A percentile compares a stretch with the other conserved stretches of the same genome.
Conservation (phyloP, 2,888 invertebrate genomes). For the Temnothorax ravouxi region DNA sequence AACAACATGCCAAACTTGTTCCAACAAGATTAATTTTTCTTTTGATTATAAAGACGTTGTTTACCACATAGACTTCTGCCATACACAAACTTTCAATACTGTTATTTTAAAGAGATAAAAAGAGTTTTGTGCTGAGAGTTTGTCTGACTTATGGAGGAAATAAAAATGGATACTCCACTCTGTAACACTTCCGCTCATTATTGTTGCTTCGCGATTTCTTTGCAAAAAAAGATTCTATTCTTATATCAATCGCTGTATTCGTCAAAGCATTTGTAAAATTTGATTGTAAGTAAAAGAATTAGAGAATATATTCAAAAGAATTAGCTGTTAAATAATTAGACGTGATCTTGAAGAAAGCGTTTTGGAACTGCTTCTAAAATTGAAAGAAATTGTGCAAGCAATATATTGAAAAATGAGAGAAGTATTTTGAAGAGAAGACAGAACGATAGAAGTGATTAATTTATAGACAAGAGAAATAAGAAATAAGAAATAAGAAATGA, state of each 20-base stretch:
- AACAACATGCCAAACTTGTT: not conserved
- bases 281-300: not conserved
- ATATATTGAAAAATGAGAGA: not conserved
- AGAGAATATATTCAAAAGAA: not conserved
- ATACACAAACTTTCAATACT: too few relatives aligned
- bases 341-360: not conserved
- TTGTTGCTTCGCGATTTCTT: not conserved
- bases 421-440: not conserved
- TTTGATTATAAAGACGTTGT: not conserved
- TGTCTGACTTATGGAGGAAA: not conserved
- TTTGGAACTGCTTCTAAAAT: not conserved
- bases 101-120: too few relatives aligned
- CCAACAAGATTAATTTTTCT: not conserved
- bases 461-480: not conserved
- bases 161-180: not conserved
- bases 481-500: too few relatives aligned
- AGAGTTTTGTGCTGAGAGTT: too few relatives aligned
- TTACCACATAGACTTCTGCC: too few relatives aligned
- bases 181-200: not conserved
- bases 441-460: not conserved
- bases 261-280: not conserved
- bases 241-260: not conserved
- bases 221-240: not conserved
- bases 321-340: not conserved
- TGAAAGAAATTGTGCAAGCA: not conserved